Percentiles rank a stretch among this genome's conserved stretches.
Conservation (phyloP, 2,888 invertebrate genomes). For the Eilema caniola region DNA sequence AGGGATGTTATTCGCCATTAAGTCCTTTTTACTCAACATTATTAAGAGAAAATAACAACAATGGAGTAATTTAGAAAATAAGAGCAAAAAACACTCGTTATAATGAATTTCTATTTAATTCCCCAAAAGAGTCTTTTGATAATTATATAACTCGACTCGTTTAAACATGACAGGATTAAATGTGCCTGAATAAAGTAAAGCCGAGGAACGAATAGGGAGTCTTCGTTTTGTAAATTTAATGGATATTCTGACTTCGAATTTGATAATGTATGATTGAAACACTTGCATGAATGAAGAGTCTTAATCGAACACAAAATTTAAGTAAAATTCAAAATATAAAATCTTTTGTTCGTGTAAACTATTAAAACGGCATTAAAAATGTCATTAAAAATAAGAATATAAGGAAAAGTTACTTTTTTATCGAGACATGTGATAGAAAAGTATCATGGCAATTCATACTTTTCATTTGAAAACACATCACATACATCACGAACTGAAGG, state of each 20-base stretch:
- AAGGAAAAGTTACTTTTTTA: too few species aligned
- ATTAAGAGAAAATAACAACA: too few species aligned
- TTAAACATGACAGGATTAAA: conserved; percentile 45
- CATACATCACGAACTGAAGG: too few species aligned
- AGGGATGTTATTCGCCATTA: too few species aligned
- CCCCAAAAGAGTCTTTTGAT: not conserved
- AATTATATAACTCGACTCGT: conserved; percentile 49
- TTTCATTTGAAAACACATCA: not conserved
- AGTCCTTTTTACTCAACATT: too few species aligned
- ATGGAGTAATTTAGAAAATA: not conserved
- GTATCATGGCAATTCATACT: conserved; percentile 19
- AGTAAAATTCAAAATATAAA: too few species aligned
- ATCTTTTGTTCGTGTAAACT: too few species aligned
- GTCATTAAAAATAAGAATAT: too few species aligned
- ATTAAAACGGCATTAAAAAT: too few species aligned
- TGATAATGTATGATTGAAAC: not conserved
- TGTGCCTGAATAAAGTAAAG: conserved; percentile 48
- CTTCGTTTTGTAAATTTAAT: not conserved
- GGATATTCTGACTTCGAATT: not conserved
- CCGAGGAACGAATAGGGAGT: conserved; percentile 29
- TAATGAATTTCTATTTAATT: not conserved
- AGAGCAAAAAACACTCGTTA: not conserved
- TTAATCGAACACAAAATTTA: too few species aligned
- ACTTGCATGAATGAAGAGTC: not conserved
- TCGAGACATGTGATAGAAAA: too few species aligned